Evolutionary conservation across 1,140 invertebrate species (phyloP), one percentile per base, ranked within the genome.

Genomic region (Stegodyphus dumicola): DNA sequence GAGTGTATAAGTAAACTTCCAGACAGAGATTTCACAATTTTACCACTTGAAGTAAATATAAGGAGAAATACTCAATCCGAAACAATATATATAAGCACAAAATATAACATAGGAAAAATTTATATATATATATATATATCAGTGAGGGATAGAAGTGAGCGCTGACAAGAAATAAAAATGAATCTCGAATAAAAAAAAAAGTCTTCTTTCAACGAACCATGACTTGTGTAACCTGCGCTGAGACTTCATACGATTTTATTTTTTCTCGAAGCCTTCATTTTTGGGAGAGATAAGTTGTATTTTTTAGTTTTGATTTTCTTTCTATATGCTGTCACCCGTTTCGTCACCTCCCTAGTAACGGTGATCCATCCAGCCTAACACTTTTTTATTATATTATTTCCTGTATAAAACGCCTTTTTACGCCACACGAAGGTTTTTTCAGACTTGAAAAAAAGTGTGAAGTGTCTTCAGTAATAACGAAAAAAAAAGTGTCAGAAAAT

Each of bases 351-450:
- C 18, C 73, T 69, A 15, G 54, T 48, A 10, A 33, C 18, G 74
- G 74, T 76, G 74, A 81, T 81, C 78, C 78, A 81, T 81, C 78
- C 64, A 51, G 52, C 69, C 60, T 71, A 73, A 71, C 70, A 73
- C 52, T 17, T 7, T 81, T 81, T 81, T 81, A 69, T 33, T 33
- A 33, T 33, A 33, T 33, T 33, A 33, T 33, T 33, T 33, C 33
- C 33, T 33, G 33, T 33, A 33, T 33, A 33, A 33, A 33, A 33
- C n/a, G n/a, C n/a, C 33, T 33, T 33, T 33, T 33, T 33, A 33
- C 33, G 33, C 33, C 33, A 33, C 33, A 33, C 33, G 33, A 33
- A 33, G 33, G 33, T 33, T 33, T 33, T n/a, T 33, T 33, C 33
- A 33, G 33, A 33, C 33, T 33, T 33, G 3, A 33, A 33, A 33